Evolutionary conservation across 2,888 invertebrate species (phyloP).

Genomic region (Macrostomum cliftonense): DNA sequence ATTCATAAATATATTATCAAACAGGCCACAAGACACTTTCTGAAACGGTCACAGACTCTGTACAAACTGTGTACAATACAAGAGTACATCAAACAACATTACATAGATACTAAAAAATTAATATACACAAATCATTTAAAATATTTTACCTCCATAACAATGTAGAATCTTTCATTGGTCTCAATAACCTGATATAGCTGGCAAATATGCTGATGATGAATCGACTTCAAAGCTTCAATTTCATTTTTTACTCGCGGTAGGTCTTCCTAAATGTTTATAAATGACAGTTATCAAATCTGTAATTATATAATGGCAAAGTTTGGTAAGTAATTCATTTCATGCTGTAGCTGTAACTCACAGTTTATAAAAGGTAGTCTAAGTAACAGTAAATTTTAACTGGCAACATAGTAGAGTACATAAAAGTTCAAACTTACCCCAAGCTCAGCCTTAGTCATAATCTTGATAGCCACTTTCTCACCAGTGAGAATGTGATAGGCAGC

Average conservation of each 20-base stretch:
- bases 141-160: constrained; percentile 50
- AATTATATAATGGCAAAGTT: no score
- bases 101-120: not conserved
- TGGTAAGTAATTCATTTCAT: no score
- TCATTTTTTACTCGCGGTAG: constrained; percentile 53
- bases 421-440: constrained; percentile 41
- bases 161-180: constrained; percentile 52
- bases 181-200: constrained; percentile 60
- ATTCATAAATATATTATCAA: no score
- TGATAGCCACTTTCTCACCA: constrained; percentile 60
- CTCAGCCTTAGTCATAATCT: constrained; percentile 57
- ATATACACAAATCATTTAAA: not conserved
- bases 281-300: not conserved
- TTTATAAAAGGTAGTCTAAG: no score
- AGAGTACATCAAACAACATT: not conserved
- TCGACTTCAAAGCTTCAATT: constrained; percentile 51
- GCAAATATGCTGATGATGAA: constrained; percentile 56
- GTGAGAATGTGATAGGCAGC: constrained; percentile 57
- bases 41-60: no score
- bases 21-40: no score
- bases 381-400: no score
- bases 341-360: no score
- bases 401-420: no score
- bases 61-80: no score
- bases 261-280: constrained; percentile 45